Conservation (phyloP, 2,888 invertebrate genomes). For the Troilus luridus region DNA sequence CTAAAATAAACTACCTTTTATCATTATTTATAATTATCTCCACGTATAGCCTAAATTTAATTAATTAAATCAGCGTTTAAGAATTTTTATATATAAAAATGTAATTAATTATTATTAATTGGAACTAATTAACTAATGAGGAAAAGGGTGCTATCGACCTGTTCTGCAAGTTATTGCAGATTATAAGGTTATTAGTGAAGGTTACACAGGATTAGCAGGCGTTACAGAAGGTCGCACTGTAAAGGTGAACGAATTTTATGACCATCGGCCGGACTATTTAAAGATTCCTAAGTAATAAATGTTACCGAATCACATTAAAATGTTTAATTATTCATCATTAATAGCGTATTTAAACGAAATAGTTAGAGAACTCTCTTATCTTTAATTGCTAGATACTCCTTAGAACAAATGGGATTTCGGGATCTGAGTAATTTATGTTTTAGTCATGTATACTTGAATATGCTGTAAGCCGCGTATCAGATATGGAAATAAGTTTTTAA, state of each 20-base stretch:
- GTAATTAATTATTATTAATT: background rate
- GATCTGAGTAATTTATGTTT: too few relatives aligned
- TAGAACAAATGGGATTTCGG: too few relatives aligned
- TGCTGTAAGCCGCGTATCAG: too few relatives aligned
- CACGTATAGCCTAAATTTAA: too few relatives aligned
- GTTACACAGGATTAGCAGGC: background rate
- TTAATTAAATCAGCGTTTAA: too few relatives aligned
- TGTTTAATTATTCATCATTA: background rate
- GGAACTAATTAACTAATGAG: background rate
- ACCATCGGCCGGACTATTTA: background rate
- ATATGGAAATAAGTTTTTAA: too few relatives aligned
- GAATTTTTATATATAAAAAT: background rate
- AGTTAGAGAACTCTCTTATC: too few relatives aligned
- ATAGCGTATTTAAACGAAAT: too few relatives aligned
- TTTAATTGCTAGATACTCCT: too few relatives aligned
- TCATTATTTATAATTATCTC: too few relatives aligned
- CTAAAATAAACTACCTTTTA: too few relatives aligned
- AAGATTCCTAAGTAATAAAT: background rate
- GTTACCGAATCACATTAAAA: background rate
- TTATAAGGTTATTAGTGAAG: constrained; percentile 35
- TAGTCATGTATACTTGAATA: too few relatives aligned
- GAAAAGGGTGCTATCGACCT: background rate
- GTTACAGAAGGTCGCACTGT: constrained; percentile 6
- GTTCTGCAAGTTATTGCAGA: background rate
- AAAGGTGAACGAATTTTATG: constrained; percentile 6